Evolutionary conservation across 1,140 invertebrate species (phyloP).

Genomic region (Akabosia matsudoensis): DNA sequence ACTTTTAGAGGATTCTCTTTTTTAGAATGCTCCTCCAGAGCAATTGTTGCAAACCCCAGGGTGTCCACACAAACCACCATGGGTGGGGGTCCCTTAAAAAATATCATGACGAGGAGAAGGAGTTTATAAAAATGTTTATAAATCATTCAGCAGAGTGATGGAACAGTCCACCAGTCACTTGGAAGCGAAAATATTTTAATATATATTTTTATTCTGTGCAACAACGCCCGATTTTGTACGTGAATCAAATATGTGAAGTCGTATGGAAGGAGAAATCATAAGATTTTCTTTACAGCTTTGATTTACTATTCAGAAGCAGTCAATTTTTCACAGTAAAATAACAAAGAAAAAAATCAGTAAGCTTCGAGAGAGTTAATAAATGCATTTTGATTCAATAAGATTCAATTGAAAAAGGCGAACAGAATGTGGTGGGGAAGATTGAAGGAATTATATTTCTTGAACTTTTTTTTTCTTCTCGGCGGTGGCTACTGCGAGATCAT

Average conservation of each 20-base stretch:
- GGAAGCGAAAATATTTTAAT: not conserved
- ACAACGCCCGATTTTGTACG: constrained; percentile 17
- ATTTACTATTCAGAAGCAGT: not conserved
- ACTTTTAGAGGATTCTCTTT: not conserved
- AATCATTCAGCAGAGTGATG: not conserved
- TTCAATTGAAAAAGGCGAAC: no score
- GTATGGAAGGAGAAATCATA: no score
- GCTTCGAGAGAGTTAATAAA: no score
- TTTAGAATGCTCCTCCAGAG: no score
- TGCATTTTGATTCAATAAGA: no score
- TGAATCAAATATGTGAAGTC: no score
- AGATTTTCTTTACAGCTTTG: no score
- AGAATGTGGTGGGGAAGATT: no score
- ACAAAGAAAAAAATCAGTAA: not conserved
- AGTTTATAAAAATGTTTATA: not conserved
- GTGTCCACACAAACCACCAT: constrained; percentile 6
- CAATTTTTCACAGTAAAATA: no score
- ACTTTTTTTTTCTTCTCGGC: no score
- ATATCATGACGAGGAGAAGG: not conserved
- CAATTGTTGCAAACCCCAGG: constrained; percentile 21
- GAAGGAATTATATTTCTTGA: no score
- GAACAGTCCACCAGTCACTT: not conserved
- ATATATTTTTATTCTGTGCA: not conserved
- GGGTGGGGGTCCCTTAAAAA: constrained; percentile 17
- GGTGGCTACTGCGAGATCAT: no score